These are phyloP conservation scores for Ictalurus punctatus DNA, from an alignment of 2,113 vertebrate genomes.

Conservation along the genomic window DNA sequence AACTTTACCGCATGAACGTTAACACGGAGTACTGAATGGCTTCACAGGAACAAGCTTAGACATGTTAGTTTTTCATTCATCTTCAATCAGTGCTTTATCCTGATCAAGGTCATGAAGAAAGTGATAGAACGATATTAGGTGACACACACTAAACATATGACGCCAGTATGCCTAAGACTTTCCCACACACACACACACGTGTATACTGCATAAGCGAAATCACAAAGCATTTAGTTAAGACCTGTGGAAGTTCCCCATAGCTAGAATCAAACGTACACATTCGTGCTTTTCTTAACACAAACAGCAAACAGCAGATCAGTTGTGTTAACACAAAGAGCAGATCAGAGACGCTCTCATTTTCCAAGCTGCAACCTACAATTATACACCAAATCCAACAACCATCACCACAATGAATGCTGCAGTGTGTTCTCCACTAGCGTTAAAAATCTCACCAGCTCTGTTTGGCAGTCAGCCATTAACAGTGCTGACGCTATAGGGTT, in stretches of 20 bases:
- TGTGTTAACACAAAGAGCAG: neutral
- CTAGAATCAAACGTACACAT: neutral
- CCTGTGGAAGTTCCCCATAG: neutral
- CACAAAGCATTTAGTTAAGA: neutral
- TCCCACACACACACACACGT: too few relatives aligned
- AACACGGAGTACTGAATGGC: neutral
- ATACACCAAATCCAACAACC: neutral
- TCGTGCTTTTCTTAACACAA: neutral
- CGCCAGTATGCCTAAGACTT: neutral
- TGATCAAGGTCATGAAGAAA: neutral
- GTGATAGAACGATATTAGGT: neutral
- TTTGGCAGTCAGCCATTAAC: neutral
- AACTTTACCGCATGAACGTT: neutral
- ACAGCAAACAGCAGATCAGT: neutral
- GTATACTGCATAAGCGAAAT: neutral
- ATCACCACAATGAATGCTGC: neutral
- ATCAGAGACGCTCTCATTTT: neutral
- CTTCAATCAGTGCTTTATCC: neutral
- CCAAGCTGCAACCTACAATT: neutral
- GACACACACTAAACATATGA: neutral
- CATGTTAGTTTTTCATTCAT: neutral
- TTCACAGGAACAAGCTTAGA: neutral
- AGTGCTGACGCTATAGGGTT: neutral
- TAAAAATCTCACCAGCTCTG: neutral
- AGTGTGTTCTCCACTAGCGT: neutral